These are phyloP conservation scores for Panopea generosa DNA, from an alignment of 2,888 invertebrate genomes.

Conservation along the genomic window DNA sequence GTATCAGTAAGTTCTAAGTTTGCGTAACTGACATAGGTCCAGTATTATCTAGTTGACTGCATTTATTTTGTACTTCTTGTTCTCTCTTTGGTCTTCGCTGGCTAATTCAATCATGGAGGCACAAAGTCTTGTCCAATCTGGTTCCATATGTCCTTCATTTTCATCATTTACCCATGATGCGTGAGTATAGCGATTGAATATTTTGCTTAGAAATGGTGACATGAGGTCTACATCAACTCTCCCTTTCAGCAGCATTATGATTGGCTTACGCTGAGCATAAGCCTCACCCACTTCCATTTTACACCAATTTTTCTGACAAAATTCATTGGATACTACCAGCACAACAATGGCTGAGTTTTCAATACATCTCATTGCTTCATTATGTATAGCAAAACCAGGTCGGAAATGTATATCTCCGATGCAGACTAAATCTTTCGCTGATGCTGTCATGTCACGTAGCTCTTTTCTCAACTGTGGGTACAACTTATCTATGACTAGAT, in stretches of 20 bases:
- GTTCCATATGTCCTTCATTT: not conserved
- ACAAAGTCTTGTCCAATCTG: not conserved
- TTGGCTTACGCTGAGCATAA: conserved; percentile 3
- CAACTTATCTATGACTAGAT: not conserved
- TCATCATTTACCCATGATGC: conserved; percentile 17
- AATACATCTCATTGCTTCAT: conserved; percentile 8
- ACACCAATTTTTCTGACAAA: conserved; percentile 9
- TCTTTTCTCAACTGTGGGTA: not conserved
- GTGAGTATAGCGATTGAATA: conserved; percentile 9
- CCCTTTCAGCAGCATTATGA: conserved; percentile 5
- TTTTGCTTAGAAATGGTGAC: not conserved
- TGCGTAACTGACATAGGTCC: too few relatives aligned
- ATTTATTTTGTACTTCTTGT: too few relatives aligned
- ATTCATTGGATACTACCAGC: conserved; percentile 7
- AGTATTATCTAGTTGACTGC: too few relatives aligned
- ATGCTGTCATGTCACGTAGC: not conserved
- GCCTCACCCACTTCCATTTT: conserved; percentile 4
- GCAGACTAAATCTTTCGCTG: not conserved
- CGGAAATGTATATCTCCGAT: not conserved
- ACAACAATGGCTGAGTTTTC: conserved; percentile 7
- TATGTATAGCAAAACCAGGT: not conserved
- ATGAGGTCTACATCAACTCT: not conserved
- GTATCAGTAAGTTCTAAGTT: too few relatives aligned
- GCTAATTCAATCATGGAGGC: not conserved
- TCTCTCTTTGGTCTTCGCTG: too few relatives aligned